Conservation (phyloP, 2,113 vertebrate species). For the Acanthochromis polyacanthus region DNA sequence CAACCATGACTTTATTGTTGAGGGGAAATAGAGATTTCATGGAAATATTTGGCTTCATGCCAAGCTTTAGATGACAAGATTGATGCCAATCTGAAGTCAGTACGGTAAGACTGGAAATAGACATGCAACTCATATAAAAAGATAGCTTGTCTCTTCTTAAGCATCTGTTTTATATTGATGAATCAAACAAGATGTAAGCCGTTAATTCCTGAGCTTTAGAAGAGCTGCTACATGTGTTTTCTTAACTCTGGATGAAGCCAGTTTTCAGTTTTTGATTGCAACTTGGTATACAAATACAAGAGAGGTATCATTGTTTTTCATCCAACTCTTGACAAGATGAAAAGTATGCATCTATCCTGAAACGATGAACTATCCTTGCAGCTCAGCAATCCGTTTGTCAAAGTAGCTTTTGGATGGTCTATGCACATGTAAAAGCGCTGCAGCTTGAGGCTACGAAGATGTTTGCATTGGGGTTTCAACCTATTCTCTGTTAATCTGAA, state of each 20-base stretch:
- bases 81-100: no score
- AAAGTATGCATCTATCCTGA: background rate
- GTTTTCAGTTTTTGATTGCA: background rate
- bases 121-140: no score
- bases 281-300: background rate
- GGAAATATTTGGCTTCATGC: no score
- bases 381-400: constrained; percentile 3
- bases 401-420: background rate
- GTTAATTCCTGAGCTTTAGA: no score
- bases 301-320: background rate
- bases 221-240: background rate
- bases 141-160: no score
- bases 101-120: no score
- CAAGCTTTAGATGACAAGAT: no score
- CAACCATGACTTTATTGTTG: background rate
- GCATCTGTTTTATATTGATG: no score
- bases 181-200: no score
- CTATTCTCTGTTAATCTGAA: background rate
- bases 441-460: constrained; percentile 8
- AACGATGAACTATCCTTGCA: background rate
- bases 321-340: background rate
- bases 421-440: background rate
- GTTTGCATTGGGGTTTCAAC: constrained; percentile 21
- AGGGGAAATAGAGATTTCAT: background rate
- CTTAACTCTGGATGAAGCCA: background rate